Base-by-base conservation (phyloP, 2,113 vertebrate genomes). In the Peromyscus leucopus region DNA sequence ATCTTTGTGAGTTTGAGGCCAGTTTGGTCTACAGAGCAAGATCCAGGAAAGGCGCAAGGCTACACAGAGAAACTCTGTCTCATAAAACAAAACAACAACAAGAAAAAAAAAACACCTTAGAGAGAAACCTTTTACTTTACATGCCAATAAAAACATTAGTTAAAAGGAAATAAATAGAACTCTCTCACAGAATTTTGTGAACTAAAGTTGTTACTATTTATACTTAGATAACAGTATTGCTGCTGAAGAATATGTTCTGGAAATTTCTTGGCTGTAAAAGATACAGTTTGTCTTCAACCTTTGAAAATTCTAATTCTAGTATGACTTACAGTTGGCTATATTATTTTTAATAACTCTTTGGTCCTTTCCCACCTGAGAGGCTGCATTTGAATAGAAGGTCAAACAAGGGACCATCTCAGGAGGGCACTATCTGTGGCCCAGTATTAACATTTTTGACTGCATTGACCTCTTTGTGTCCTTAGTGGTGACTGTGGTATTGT, bases 201-300 rank as follows among this genome's bases (percentile, higher is more conserved):
- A 74, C 19, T 36, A 59, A 28, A 74, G 57, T 42, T 63, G 59
- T 93, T 67, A 57, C 13, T 82, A 46, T 65, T 91, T 95, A 69
- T 90, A 88, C 86, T 67, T 91, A 24, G 28, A 89, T 91, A 78
- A 91, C 26, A 84, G 61, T 89, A 89, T 33, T 89, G 17, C n/a
- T 76, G 33, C n/a, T 76, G 33, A 86, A 92, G 36, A 83, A 72
- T 83, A 72, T 89, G n/a, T 63, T 33, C 63, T 63, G 75, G 51
- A 87, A 93, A 89, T 11, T 48, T 69, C 74, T 89, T 74, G 86
- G 39, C 24, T 95, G 5, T 63, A 72, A 55, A 94, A 80, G 17
- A 76, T 89, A 11, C 2, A 83, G 7, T 10, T 46, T 59, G 48
- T 51, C 8, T 79, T 91, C 76, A 96, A 65, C 57, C n/a, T 71